Evolutionary conservation across 2,113 vertebrate genomes (phyloP), one percentile per base, ranked within the genome.

Genomic region (Oryzias curvinotus): DNA sequence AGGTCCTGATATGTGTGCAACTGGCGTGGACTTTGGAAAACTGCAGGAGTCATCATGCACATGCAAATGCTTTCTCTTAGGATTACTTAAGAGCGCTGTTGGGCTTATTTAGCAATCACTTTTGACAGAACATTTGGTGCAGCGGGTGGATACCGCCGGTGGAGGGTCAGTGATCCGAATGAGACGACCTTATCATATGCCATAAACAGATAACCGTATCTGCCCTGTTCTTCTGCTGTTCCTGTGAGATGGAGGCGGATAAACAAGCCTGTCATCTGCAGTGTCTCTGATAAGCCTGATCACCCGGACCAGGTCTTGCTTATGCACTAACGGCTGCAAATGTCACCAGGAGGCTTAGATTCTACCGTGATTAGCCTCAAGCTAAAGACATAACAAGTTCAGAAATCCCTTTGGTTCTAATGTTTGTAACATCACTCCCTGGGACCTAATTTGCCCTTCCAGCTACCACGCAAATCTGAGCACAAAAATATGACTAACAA

Each of bases 41-140:
- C 70, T 48, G 84, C 81, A 75, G 91, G 88, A 85, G 86, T 87
- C 88, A 91, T 62, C 1, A 30, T 73, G 78, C 89, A 92, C 88
- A 89, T 91, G 90, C 90, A 92, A 93, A 89, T 93, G 91, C 91
- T 86, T 91, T 92, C 89, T 75, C 85, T 88, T 86, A 92, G 89
- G 90, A 93, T 94, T 93, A 92, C 91, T 91, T 89, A 87, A 84
- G 90, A 93, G 85, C 89, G 90, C 93, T 91, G 92, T 85, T 87
- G 87, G 90, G 91, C 93, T 92, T 81, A 89, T 92, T 88, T 93
- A 93, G 90, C 89, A 90, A 93, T 92, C 90, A 91, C 91, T 92
- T 89, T 90, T 92, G 90, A 91, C 79, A 83, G 57, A 64, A 72
- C 23, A 41, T 54, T 36, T 60, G 73, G 76, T 73, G 51, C 16